A percentile compares a stretch with the other conserved stretches of the same genome.
These are phyloP conservation scores for Blastobasis lacticolella DNA, from an alignment of 2,888 invertebrate species.

Conservation along the genomic window DNA sequence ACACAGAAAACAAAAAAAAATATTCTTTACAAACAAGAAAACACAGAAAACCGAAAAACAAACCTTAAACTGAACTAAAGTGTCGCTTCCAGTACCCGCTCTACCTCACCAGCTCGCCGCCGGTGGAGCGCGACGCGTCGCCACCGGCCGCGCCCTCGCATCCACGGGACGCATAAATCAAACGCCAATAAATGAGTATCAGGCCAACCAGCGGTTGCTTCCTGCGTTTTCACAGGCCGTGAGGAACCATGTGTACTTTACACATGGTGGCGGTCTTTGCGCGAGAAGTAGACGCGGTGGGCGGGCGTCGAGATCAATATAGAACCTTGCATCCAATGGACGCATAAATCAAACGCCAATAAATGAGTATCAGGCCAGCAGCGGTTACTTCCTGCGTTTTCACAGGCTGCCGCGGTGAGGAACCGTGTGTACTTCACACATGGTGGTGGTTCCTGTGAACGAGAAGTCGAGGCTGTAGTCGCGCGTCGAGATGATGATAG, in stretches of 20 bases:
- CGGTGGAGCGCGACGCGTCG: conserved; percentile 46
- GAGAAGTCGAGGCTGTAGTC: too few relatives aligned
- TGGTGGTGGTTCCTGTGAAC: too few relatives aligned
- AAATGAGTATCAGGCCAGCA: conserved; percentile 66
- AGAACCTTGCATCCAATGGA: conserved; percentile 49
- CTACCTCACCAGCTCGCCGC: conserved; percentile 7
- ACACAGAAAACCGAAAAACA: neutral
- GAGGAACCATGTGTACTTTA: too few relatives aligned
- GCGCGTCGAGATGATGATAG: too few relatives aligned
- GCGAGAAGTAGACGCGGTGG: too few relatives aligned
- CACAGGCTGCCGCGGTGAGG: too few relatives aligned
- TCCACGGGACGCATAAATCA: conserved; percentile 66
- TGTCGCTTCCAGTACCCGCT: conserved; percentile 15
- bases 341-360: conserved; percentile 68
- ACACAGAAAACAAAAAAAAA: neutral
- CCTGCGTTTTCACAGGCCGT: too few relatives aligned
- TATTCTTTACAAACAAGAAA: neutral
- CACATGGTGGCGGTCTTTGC: too few relatives aligned
- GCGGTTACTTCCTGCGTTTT: too few relatives aligned
- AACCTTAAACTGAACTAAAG: neutral
- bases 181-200: conserved; percentile 65
- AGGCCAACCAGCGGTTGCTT: conserved; percentile 2
- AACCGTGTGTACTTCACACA: too few relatives aligned
- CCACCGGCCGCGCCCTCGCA: conserved; percentile 56
- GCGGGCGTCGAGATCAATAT: too few relatives aligned